Evolutionary conservation across 2,888 invertebrate species (phyloP).

Genomic region (Chrysina gloriosa): DNA sequence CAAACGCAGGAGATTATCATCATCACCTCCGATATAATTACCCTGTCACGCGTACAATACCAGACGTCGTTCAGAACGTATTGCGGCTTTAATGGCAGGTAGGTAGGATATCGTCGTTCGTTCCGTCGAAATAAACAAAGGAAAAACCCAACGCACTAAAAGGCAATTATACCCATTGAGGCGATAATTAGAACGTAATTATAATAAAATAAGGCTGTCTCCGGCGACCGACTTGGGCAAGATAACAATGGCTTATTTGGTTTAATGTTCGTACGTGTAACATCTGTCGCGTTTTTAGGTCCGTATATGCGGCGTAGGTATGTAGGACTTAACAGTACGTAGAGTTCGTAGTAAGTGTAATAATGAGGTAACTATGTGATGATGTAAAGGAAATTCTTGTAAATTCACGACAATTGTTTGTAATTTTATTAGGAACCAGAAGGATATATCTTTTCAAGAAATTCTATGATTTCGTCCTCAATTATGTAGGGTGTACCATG

Average conservation of each 20-base stretch:
- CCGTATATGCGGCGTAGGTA: too few relatives aligned
- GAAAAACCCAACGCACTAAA: slow-evolving; percentile 1
- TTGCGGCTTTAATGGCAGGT: slow-evolving; percentile 9
- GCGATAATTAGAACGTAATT: slow-evolving; percentile 37
- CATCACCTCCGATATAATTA: slow-evolving; percentile 27
- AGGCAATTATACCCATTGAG: slow-evolving; percentile 32
- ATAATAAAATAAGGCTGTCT: slow-evolving; percentile 34
- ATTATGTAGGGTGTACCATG: too few relatives aligned
- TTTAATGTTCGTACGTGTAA: slow-evolving; percentile 16
- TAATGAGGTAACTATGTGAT: too few relatives aligned
- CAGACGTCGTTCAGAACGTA: slow-evolving; percentile 19
- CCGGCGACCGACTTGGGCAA: slow-evolving; percentile 11
- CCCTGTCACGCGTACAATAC: slow-evolving; percentile 24
- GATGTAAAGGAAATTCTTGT: too few relatives aligned
- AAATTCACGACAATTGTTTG: too few relatives aligned
- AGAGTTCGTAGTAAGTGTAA: too few relatives aligned
- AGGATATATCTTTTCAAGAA: too few relatives aligned
- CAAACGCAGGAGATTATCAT: not conserved
- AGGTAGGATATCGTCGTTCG: not conserved
- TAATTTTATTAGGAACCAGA: too few relatives aligned
- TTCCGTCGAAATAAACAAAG: slow-evolving; percentile 16
- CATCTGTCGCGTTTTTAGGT: slow-evolving; percentile 13
- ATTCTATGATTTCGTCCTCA: too few relatives aligned
- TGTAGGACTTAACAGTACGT: too few relatives aligned
- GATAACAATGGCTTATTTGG: slow-evolving; percentile 37